Evolutionary conservation across 2,888 invertebrate species (phyloP).

Genomic region (Philhelius pedissequus): DNA sequence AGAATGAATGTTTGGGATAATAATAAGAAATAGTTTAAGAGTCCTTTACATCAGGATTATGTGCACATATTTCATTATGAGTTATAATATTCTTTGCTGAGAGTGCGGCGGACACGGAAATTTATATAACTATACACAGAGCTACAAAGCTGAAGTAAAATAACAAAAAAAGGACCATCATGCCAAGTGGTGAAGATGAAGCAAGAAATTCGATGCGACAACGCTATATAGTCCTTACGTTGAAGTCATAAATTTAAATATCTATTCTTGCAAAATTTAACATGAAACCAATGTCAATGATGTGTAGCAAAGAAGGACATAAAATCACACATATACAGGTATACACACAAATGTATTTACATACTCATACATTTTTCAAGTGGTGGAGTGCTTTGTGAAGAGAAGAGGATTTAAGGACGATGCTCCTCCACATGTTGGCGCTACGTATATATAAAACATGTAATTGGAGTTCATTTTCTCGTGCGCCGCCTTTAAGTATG

Average conservation of each 20-base stretch:
- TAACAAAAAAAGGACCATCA: neutral
- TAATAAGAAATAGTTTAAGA: conserved; percentile 69
- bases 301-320: conserved; percentile 51
- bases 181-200: neutral
- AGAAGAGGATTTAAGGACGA: conserved; percentile 32
- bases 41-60: conserved; percentile 69
- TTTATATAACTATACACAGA: neutral
- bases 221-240: neutral
- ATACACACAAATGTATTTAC: neutral
- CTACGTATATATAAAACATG: neutral
- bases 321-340: conserved; percentile 4
- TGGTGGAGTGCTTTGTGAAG: conserved; percentile 3
- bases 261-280: conserved; percentile 57
- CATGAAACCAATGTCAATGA: conserved; percentile 66
- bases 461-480: conserved; percentile 66
- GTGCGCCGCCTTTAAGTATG: conserved; percentile 53
- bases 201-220: conserved; percentile 35
- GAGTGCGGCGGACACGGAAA: conserved; percentile 47
- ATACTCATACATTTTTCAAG: neutral
- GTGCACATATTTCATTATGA: conserved; percentile 68
- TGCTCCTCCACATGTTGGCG: neutral
- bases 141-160: neutral
- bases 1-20: conserved; percentile 67
- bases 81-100: conserved; percentile 63
- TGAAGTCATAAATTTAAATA: conserved; percentile 64